These are phyloP conservation scores for Aphidius gifuensis DNA, from an alignment of 1,140 invertebrate species.

Conservation along the genomic window DNA sequence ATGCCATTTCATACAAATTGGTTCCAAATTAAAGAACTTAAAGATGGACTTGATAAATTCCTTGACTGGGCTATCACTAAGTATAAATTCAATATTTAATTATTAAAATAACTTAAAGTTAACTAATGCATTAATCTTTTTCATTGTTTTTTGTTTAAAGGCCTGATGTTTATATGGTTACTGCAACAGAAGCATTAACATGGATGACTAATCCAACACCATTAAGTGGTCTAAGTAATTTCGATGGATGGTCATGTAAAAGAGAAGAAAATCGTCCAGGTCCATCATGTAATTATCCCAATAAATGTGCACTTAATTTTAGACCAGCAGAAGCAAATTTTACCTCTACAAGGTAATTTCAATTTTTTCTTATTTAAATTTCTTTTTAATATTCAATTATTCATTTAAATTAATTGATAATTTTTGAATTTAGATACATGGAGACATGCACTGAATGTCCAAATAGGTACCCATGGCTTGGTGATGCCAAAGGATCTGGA, in stretches of 20 bases:
- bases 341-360: slow-evolving; percentile 65
- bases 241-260: slow-evolving; percentile 79
- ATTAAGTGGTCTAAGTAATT: slow-evolving; percentile 66
- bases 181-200: slow-evolving; percentile 82
- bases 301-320: slow-evolving; percentile 81
- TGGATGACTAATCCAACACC: slow-evolving; percentile 88
- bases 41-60: slow-evolving; percentile 82
- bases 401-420: slow-evolving; percentile 15
- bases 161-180: slow-evolving; percentile 86
- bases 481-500: slow-evolving; percentile 80
- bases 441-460: slow-evolving; percentile 85
- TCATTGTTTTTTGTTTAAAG: slow-evolving; percentile 54
- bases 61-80: slow-evolving; percentile 74
- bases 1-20: slow-evolving; percentile 93
- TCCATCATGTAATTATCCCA: slow-evolving; percentile 75
- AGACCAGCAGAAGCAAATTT: slow-evolving; percentile 72
- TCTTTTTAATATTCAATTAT: slow-evolving; percentile 6
- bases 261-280: slow-evolving; percentile 67
- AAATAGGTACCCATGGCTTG: slow-evolving; percentile 81
- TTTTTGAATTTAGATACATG: slow-evolving; percentile 66
- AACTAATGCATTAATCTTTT: slow-evolving; percentile 4
- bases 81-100: slow-evolving; percentile 59
- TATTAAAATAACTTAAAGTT: neutral
- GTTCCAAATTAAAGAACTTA: slow-evolving; percentile 87
- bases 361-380: slow-evolving; percentile 12